Evolutionary conservation across 2,797 vertebrate genomes (phyloP), one percentile per base, ranked within the genome.

Genomic region (Philypnodon macrostomus): DNA sequence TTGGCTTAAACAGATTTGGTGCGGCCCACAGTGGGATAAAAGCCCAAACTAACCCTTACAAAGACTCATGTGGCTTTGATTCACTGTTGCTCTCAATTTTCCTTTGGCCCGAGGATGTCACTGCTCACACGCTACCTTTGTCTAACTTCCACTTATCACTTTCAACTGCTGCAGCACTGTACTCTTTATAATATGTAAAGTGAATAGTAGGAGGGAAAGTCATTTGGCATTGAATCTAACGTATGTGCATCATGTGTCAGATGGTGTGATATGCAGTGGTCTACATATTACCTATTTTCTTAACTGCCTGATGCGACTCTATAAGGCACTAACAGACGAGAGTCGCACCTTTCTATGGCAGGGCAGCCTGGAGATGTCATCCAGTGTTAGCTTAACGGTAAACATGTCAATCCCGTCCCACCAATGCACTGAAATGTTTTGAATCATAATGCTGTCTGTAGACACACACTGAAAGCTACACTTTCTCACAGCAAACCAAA

Each of bases 241-340:
- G n/a, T n/a, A n/a, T n/a, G n/a, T n/a, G n/a, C n/a, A n/a, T n/a
- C n/a, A n/a, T n/a, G n/a, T n/a, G n/a, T n/a, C n/a, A n/a, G n/a
- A n/a, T n/a, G 27, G 27, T 8, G 39, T 57, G 40, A 58, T 58
- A 36, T 53, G 54, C 37, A n/a, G 60, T 47, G 65, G 62, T 73
- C 45, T 42, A 27, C 27, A 36, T 32, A 16, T 38, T 34, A 37
- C 13, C 61, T 60, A 57, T 17, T 48, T 52, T 56, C 32, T 42
- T 73, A 65, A 68, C n/a, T n/a, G n/a, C n/a, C n/a, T n/a, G n/a
- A n/a, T n/a, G n/a, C n/a, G n/a, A 73, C 66, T 67, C 61, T 53
- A 69, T 67, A 73, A 65, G 60, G 52, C 53, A 8, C 47, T 79
- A 76, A 83, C 79, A 62, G 79, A 78, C 73, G 78, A 81, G 67